phyloP scores from a whole-genome alignment of 2,888 invertebrate species.

The Phyto melanocephala region DNA sequence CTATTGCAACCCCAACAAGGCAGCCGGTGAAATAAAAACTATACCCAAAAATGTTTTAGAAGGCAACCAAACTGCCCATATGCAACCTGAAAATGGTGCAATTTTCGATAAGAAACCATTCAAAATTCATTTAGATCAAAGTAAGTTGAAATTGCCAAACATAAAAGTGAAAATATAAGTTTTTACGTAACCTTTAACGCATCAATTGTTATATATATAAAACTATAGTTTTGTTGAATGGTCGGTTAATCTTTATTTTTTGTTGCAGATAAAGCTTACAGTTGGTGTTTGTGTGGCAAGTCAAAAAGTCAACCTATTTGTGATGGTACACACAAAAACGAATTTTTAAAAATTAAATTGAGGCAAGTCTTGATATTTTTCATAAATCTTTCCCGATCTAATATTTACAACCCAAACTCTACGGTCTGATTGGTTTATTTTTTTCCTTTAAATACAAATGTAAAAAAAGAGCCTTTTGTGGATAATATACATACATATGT shows the following conservation, averaged over 20 bases:
- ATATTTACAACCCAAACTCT: no score
- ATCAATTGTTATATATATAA: no score
- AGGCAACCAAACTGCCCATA: slow-evolving; percentile 81
- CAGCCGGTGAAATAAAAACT: slow-evolving; percentile 72
- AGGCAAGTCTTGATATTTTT: slow-evolving; percentile 80
- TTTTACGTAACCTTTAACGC: slow-evolving; percentile 66
- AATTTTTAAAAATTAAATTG: slow-evolving; percentile 85
- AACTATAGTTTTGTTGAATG: no score
- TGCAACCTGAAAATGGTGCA: slow-evolving; percentile 86
- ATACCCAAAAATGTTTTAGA: slow-evolving; percentile 85
- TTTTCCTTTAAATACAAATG: no score
- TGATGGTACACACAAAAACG: slow-evolving; percentile 93
- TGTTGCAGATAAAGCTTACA: slow-evolving; percentile 84
- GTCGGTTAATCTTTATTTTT: slow-evolving; percentile 33
- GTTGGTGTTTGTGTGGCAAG: slow-evolving; percentile 96
- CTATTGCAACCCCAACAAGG: slow-evolving; percentile 43
- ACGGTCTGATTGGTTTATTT: no score
- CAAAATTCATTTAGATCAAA: slow-evolving; percentile 85
- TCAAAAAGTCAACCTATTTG: slow-evolving; percentile 96
- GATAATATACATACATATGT: no score
- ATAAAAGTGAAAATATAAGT: slow-evolving; percentile 24
- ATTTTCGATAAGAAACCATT: slow-evolving; percentile 95
- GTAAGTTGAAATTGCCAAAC: slow-evolving; percentile 71
- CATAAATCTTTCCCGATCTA: no score
- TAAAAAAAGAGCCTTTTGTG: no score